A percentile compares a stretch with the other conserved stretches of the same genome.
Evolutionary conservation across 2,888 invertebrate genomes (phyloP).

Genomic region (Limenitis arthemis): DNA sequence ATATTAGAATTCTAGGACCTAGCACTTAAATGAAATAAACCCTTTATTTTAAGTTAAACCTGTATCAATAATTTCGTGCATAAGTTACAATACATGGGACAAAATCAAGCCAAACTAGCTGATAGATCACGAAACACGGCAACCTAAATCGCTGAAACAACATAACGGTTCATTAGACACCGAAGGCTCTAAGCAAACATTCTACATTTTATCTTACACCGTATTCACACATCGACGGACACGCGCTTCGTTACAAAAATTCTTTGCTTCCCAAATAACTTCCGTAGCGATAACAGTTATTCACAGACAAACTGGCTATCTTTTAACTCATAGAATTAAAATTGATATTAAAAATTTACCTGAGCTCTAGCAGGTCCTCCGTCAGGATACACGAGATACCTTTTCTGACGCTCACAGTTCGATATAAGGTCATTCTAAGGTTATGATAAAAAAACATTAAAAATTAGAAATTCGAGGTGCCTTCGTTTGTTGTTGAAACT

Average conservation of each 20-base stretch:
- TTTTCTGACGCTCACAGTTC: slow-evolving; percentile 47
- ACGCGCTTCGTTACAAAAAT: slow-evolving; percentile 30
- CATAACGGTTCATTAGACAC: slow-evolving; percentile 69
- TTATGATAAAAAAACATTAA: too few species aligned
- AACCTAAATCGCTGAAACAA: slow-evolving; percentile 59
- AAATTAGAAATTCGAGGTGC: too few species aligned
- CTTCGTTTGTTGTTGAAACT: too few species aligned
- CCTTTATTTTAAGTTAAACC: too few species aligned
- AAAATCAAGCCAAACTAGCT: slow-evolving; percentile 21
- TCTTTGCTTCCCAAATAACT: too few species aligned
- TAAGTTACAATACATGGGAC: neutral
- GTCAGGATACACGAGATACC: slow-evolving; percentile 72
- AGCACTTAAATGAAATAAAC: too few species aligned
- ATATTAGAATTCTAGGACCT: too few species aligned
- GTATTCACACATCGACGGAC: slow-evolving; percentile 48
- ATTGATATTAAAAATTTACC: slow-evolving; percentile 41
- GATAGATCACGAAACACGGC: slow-evolving; percentile 33
- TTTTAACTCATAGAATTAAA: neutral
- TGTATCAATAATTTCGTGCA: neutral
- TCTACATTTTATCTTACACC: slow-evolving; percentile 51
- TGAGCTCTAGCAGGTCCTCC: slow-evolving; percentile 73
- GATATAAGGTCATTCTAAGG: too few species aligned
- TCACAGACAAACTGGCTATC: too few species aligned
- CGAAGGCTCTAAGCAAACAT: slow-evolving; percentile 56
- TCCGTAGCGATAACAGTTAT: too few species aligned